A percentile compares a stretch with the other conserved stretches of the same genome.
phyloP scores from a whole-genome alignment of 2,888 invertebrate species.

The Anorthoa munda region DNA sequence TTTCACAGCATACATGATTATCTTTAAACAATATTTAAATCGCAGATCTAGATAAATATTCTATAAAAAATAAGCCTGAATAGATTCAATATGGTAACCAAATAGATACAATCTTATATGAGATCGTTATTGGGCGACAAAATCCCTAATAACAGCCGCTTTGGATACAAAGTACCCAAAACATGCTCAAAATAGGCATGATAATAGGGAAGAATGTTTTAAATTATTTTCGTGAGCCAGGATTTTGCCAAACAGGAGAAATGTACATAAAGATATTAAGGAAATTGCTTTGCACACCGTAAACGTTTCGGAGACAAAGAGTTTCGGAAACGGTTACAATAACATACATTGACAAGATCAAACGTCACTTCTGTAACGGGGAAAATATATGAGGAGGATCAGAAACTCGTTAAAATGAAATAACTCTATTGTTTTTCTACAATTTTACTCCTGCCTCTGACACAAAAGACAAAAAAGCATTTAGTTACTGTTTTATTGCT shows the following conservation, averaged over 20 bases:
- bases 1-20: neutral
- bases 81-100: constrained; percentile 24
- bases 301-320: constrained; percentile 24
- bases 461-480: too few species aligned
- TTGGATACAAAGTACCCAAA: constrained; percentile 38
- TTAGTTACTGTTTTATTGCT: too few species aligned
- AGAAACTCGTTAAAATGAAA: neutral
- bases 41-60: constrained; percentile 1
- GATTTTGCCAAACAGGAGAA: constrained; percentile 26
- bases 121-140: constrained; percentile 42
- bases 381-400: neutral
- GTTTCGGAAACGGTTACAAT: constrained; percentile 15
- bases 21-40: neutral
- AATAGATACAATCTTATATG: constrained; percentile 34
- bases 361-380: constrained; percentile 1
- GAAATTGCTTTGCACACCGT: constrained; percentile 31
- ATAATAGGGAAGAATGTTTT: constrained; percentile 42
- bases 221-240: constrained; percentile 36
- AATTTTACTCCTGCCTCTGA: neutral
- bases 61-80: constrained; percentile 4
- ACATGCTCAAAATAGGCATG: constrained; percentile 34
- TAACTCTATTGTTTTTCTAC: neutral
- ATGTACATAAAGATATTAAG: constrained; percentile 44
- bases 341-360: constrained; percentile 18
- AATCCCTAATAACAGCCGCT: constrained; percentile 34